Evolutionary conservation across 2,113 vertebrate genomes (phyloP).

Genomic region (Sinocyclocheilus grahami): DNA sequence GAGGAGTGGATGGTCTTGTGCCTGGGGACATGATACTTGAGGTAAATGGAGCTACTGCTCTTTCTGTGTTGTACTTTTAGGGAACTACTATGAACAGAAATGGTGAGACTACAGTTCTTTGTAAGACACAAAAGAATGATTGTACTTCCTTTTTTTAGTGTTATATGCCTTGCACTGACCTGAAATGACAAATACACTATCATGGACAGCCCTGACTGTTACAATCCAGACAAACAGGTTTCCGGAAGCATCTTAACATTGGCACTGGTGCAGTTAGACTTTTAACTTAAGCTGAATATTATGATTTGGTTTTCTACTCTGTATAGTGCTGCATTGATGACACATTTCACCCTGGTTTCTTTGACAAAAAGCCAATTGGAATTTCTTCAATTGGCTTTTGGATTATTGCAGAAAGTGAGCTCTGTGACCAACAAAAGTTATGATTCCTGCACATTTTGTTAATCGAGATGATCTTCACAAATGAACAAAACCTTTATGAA

Average conservation of each 20-base stretch:
- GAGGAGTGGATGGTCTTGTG: constrained; percentile 83
- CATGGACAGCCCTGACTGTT: background rate
- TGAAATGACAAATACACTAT: background rate
- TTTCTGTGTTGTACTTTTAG: background rate
- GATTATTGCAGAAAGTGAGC: background rate
- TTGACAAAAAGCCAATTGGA: background rate
- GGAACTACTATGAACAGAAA: background rate
- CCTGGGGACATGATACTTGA: constrained; percentile 92
- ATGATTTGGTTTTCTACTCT: background rate
- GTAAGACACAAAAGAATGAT: background rate
- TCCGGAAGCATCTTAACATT: background rate
- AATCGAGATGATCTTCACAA: background rate
- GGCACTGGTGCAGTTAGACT: background rate
- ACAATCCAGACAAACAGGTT: background rate
- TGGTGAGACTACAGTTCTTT: background rate
- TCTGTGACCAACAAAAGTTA: background rate
- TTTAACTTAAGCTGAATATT: background rate
- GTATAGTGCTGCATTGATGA: background rate
- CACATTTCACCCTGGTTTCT: background rate
- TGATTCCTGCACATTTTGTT: background rate
- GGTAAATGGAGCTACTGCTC: constrained; percentile 69
- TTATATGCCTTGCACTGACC: background rate
- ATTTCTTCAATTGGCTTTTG: background rate
- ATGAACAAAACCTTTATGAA: too few species aligned
- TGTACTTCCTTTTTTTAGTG: background rate